A percentile compares a stretch with the other conserved stretches of the same genome.
These are phyloP conservation scores for Caenorhabditis sp. DNA, from an alignment of 2,888 invertebrate species.

Conservation along the genomic window DNA sequence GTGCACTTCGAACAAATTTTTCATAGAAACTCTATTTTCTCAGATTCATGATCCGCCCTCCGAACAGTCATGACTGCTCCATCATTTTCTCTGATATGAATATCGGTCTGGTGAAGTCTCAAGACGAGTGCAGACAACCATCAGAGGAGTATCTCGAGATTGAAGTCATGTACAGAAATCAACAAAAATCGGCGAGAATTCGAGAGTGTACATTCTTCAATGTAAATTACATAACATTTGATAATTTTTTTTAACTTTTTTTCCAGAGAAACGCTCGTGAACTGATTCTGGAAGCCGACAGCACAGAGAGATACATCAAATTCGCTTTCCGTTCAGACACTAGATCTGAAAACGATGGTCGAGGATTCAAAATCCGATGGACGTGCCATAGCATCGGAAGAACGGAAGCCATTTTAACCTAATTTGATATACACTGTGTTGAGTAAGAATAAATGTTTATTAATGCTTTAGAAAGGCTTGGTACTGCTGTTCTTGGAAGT, in stretches of 20 bases:
- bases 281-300: slow-evolving; percentile 30
- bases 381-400: slow-evolving; percentile 69
- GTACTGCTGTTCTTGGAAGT: not conserved
- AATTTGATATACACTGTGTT: slow-evolving; percentile 3
- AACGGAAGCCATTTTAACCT: not conserved
- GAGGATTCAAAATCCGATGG: slow-evolving; percentile 77
- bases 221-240: slow-evolving; percentile 20
- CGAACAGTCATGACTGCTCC: slow-evolving; percentile 68
- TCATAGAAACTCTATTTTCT: not conserved
- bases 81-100: slow-evolving; percentile 62
- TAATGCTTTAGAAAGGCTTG: not conserved
- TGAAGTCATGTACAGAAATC: slow-evolving; percentile 30
- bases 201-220: slow-evolving; percentile 52
- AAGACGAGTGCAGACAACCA: slow-evolving; percentile 21
- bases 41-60: slow-evolving; percentile 73
- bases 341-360: slow-evolving; percentile 73
- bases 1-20: not conserved
- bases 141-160: slow-evolving; percentile 67
- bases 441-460: not conserved
- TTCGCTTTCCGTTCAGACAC: slow-evolving; percentile 72
- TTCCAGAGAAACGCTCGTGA: slow-evolving; percentile 30
- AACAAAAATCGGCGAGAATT: slow-evolving; percentile 21
- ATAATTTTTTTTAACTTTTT: not conserved
- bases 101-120: slow-evolving; percentile 23
- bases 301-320: slow-evolving; percentile 50